Evolutionary conservation across 2,888 invertebrate genomes (phyloP).

Genomic region (Synergus laeviventris): DNA sequence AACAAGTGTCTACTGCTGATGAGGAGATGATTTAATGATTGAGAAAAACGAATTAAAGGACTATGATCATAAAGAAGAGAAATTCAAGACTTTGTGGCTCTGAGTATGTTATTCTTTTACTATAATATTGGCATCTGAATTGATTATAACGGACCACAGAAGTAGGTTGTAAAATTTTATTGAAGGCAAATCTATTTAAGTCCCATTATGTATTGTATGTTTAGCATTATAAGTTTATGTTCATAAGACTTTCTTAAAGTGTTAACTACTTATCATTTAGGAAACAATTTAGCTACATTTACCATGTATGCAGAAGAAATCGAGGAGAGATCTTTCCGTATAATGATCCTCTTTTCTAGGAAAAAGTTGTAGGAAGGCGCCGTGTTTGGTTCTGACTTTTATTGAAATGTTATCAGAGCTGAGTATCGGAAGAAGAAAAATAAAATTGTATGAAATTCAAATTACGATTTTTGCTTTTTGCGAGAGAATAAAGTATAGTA

Average conservation of each 20-base stretch:
- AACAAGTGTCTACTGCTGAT: no score
- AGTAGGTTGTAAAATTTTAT: not conserved
- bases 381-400: not conserved
- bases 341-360: not conserved
- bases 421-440: not conserved
- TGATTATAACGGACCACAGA: no score
- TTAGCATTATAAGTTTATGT: no score
- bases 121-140: no score
- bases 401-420: not conserved
- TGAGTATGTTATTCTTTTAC: no score
- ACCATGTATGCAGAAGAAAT: not conserved
- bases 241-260: no score
- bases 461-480: slow-evolving; percentile 5
- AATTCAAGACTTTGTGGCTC: no score
- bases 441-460: slow-evolving; percentile 21
- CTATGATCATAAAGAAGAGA: no score
- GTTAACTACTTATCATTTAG: not conserved
- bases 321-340: not conserved
- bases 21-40: no score
- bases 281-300: not conserved
- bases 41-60: no score
- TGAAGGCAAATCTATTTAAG: no score
- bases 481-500: not conserved
- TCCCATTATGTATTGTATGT: no score
- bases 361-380: not conserved